A percentile compares a stretch with the other conserved stretches of the same genome.
Conservation (phyloP, 2,113 vertebrate species). For the Leptocoma aspasia region DNA sequence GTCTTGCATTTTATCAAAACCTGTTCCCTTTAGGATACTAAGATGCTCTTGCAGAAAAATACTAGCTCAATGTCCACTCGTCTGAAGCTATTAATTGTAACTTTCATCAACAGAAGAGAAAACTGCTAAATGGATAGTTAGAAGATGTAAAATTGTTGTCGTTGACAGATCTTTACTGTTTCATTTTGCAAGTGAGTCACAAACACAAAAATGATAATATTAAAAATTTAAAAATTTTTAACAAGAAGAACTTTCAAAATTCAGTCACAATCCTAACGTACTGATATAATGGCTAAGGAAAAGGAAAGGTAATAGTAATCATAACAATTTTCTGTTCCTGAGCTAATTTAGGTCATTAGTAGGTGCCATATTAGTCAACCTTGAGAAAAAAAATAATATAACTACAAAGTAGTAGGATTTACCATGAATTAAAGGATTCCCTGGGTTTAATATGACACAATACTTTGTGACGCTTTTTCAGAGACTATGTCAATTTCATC, state of each 20-base stretch:
- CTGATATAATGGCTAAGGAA: background rate
- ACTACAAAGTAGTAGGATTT: background rate
- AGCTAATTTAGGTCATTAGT: background rate
- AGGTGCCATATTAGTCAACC: background rate
- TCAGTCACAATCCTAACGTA: background rate
- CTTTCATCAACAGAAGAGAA: background rate
- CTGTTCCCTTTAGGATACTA: background rate
- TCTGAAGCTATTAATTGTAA: background rate
- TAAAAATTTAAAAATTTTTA: background rate
- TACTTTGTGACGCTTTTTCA: background rate
- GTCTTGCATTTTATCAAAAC: background rate
- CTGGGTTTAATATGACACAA: background rate
- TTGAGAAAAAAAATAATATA: background rate
- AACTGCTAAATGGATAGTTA: background rate
- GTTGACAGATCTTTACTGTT: background rate
- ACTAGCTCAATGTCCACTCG: background rate
- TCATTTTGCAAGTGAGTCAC: background rate
- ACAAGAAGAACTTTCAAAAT: background rate
- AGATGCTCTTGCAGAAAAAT: background rate
- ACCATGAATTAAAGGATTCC: background rate
- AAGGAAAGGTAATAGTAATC: background rate
- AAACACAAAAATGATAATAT: background rate
- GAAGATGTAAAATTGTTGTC: background rate
- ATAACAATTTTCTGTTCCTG: background rate
- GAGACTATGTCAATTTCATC: background rate